Conservation (phyloP, 2,888 invertebrate genomes). For the Drosophila differens region DNA sequence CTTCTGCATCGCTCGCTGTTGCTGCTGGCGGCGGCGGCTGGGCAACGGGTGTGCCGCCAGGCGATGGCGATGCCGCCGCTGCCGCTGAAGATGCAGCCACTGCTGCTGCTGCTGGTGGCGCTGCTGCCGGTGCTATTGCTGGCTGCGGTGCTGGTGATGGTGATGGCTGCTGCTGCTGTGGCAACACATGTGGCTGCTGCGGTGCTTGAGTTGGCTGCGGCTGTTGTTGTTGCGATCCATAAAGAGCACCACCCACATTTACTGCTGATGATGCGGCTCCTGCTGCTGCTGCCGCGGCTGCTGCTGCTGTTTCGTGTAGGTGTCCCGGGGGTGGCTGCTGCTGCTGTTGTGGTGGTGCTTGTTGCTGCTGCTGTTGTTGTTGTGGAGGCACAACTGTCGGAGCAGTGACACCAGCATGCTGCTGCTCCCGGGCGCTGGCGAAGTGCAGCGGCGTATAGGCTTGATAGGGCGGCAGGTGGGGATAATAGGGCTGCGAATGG, state of each 20-base stretch:
- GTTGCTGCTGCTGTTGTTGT: constrained; percentile 56
- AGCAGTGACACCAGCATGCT: constrained; percentile 67
- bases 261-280: constrained; percentile 31
- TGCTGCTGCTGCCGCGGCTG: constrained; percentile 24
- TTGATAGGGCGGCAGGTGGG: constrained; percentile 85
- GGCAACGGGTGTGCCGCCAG: constrained; percentile 34
- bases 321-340: constrained; percentile 58
- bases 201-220: constrained; percentile 16
- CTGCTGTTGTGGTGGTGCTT: constrained; percentile 61
- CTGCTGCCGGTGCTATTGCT: constrained; percentile 34
- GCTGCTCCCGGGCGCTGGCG: constrained; percentile 43
- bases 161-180: constrained; percentile 37
- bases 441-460: constrained; percentile 71
- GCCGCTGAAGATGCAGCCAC: constrained; percentile 39
- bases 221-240: constrained; percentile 46
- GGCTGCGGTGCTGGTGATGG: constrained; percentile 35
- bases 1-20: constrained; percentile 49
- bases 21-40: constrained; percentile 24
- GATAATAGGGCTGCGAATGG: constrained; percentile 82
- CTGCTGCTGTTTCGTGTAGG: constrained; percentile 54
- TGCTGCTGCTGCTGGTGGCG: constrained; percentile 44
- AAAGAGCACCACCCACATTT: constrained; percentile 43
- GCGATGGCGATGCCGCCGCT: constrained; percentile 16
- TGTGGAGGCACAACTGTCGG: constrained; percentile 74
- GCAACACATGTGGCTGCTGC: constrained; percentile 30